Percentiles rank a stretch among this genome's conserved stretches.
Conservation (phyloP, 2,797 vertebrate species). For the Helicolenus hilgendorfi region DNA sequence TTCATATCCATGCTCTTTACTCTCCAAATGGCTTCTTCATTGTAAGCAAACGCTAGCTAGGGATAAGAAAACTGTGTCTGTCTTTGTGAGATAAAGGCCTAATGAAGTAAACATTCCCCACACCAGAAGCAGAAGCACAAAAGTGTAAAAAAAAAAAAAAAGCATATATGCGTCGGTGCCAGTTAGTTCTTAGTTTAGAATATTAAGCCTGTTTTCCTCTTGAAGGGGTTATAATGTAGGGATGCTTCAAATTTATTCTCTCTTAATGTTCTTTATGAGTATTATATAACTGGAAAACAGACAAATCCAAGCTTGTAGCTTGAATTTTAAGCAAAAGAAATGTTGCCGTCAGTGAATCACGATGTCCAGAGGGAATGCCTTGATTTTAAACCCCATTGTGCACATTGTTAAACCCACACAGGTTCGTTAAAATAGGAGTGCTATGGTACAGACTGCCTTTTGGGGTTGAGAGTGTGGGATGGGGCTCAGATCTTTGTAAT, state of each 20-base stretch:
- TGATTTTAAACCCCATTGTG: constrained; percentile 77
- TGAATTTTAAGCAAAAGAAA: constrained; percentile 59
- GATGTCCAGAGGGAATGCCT: constrained; percentile 73
- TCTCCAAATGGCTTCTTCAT: constrained; percentile 45
- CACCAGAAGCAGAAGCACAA: constrained; percentile 23
- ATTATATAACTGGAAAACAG: constrained; percentile 65
- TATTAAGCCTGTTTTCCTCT: constrained; percentile 54
- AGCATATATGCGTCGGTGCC: constrained; percentile 9
- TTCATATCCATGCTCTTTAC: constrained; percentile 48
- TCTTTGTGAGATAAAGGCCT: constrained; percentile 65
- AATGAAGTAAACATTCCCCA: constrained; percentile 61
- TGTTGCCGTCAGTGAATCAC: constrained; percentile 70
- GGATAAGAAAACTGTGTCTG: constrained; percentile 53
- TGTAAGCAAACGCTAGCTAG: constrained; percentile 22
- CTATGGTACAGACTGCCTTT: constrained; percentile 62
- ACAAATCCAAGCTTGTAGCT: constrained; percentile 54
- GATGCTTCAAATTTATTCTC: constrained; percentile 50
- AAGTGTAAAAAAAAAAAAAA: constrained; percentile 7
- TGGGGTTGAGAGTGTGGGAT: constrained; percentile 70
- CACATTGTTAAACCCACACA: constrained; percentile 79
- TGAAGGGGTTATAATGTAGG: constrained; percentile 39
- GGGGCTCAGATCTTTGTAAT: constrained; percentile 69
- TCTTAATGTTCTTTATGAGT: constrained; percentile 56
- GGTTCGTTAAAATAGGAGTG: constrained; percentile 78
- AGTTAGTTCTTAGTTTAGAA: constrained; percentile 57